phyloP scores from a whole-genome alignment of 2,797 vertebrate genomes.

The Acridotheres tristis region DNA sequence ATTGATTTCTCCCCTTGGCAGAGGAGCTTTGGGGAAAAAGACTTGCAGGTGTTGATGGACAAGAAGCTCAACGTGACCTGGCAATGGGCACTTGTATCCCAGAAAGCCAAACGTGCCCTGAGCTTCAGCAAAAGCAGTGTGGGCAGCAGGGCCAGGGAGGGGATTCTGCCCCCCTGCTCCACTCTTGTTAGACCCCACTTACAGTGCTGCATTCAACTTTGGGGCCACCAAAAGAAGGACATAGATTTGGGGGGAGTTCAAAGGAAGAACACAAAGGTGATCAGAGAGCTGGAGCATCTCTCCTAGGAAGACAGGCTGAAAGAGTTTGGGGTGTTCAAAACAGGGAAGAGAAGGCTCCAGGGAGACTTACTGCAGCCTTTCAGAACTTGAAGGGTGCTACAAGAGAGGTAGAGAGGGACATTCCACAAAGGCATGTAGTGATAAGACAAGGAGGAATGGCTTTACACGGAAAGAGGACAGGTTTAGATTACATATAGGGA shows the following conservation, averaged over 20 bases:
- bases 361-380: background rate
- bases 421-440: background rate
- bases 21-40: background rate
- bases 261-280: background rate
- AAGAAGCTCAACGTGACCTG: background rate
- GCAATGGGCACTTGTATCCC: background rate
- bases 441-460: background rate
- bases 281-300: background rate
- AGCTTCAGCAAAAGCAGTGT: background rate
- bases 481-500: background rate
- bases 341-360: background rate
- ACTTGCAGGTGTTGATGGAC: background rate
- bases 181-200: accelerated
- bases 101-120: background rate
- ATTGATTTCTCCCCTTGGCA: background rate
- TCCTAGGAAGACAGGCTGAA: background rate
- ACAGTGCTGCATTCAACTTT: background rate
- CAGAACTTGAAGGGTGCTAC: background rate
- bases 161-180: background rate
- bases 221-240: background rate
- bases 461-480: background rate
- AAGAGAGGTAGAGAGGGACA: background rate
- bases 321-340: background rate
- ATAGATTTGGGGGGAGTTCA: background rate
- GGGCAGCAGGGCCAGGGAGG: background rate